Conservation (phyloP, 2,888 invertebrate species). For the Tholera decimalis region DNA sequence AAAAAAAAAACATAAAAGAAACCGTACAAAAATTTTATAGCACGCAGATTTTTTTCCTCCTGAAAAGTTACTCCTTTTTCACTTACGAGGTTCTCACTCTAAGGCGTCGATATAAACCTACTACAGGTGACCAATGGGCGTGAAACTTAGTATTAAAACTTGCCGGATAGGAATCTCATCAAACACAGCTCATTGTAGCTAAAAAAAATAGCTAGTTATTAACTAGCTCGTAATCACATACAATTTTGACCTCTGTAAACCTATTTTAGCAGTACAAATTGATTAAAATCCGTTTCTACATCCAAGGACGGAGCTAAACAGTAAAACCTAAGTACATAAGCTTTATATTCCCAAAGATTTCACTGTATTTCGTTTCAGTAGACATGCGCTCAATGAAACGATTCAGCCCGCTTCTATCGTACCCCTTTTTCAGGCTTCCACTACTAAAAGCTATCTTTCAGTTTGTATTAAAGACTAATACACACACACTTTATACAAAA, state of each 20-base stretch:
- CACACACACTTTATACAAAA: not conserved
- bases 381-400: not conserved
- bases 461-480: not conserved
- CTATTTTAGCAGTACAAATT: not conserved
- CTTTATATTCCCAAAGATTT: not conserved
- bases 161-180: too few relatives aligned
- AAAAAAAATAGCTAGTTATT: not conserved
- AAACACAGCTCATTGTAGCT: not conserved
- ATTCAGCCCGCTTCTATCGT: not conserved
- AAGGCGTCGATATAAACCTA: too few relatives aligned
- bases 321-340: not conserved
- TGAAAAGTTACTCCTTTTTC: too few relatives aligned
- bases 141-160: too few relatives aligned
- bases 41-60: too few relatives aligned
- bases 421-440: not conserved
- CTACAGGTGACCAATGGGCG: too few relatives aligned
- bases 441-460: not conserved
- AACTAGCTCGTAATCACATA: not conserved
- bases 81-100: too few relatives aligned
- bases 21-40: too few relatives aligned
- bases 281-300: not conserved
- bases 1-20: too few relatives aligned
- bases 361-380: not conserved
- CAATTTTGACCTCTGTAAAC: not conserved
- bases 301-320: accelerated